phyloP scores from a whole-genome alignment of 2,113 vertebrate species.

The Cyrtonyx montezumae region DNA sequence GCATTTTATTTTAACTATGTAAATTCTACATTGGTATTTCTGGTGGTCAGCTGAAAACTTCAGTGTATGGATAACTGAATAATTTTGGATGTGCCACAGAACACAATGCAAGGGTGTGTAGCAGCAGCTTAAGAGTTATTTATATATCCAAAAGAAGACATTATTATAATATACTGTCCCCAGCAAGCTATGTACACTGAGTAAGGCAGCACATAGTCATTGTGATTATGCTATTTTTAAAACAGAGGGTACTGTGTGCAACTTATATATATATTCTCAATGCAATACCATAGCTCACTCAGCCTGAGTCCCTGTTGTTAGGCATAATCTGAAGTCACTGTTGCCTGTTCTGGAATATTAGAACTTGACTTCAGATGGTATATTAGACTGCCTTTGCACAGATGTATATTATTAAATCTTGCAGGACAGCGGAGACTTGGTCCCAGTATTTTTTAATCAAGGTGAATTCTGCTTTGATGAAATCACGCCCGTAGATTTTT shows the following conservation, averaged over 20 bases:
- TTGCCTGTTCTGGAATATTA: not conserved
- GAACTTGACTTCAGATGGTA: not conserved
- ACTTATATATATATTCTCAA: not conserved
- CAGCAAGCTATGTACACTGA: not conserved
- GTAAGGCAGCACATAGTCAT: not conserved
- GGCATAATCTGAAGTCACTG: not conserved
- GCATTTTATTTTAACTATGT: not conserved
- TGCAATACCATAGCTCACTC: not conserved
- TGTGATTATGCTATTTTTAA: not conserved
- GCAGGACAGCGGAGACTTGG: not conserved
- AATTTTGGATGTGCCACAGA: not conserved
- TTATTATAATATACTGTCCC: not conserved
- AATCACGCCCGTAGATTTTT: not conserved
- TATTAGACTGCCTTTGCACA: not conserved
- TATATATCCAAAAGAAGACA: not conserved
- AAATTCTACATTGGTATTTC: not conserved
- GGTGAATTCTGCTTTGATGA: not conserved
- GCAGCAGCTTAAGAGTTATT: not conserved
- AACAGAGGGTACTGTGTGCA: not conserved
- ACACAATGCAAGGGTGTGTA: not conserved
- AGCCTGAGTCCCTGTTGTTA: not conserved
- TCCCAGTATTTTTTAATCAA: not conserved
- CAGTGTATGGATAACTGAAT: not conserved
- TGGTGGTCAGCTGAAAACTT: not conserved
- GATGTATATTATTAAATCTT: not conserved